Conservation (phyloP, 2,797 vertebrate species). For the Diplodus puntazzo region DNA sequence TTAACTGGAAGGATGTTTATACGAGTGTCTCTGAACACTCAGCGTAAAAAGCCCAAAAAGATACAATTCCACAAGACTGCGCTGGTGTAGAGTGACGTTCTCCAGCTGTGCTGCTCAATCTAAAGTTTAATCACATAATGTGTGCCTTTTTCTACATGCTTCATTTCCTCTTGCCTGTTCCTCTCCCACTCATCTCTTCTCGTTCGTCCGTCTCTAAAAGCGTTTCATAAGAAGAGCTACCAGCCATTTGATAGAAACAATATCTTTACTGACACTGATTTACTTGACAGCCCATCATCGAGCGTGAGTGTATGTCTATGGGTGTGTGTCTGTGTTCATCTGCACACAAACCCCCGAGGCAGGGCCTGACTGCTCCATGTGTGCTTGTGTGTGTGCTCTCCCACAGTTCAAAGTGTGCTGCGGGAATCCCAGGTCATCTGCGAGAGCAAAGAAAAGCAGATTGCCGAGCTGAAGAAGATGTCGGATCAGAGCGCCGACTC, state of each 20-base stretch:
- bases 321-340: conserved; percentile 24
- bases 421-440: conserved; percentile 93
- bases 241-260: conserved; percentile 39
- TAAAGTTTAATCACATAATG: conserved; percentile 43
- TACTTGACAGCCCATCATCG: conserved; percentile 48
- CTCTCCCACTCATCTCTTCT: not conserved
- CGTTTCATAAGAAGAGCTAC: conserved; percentile 16
- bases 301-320: conserved; percentile 15
- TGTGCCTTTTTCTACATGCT: conserved; percentile 14
- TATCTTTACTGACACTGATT: conserved; percentile 58
- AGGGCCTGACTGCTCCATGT: conserved; percentile 54
- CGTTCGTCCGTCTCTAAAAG: conserved; percentile 25
- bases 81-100: conserved; percentile 64
- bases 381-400: conserved; percentile 34
- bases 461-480: conserved; percentile 93
- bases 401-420: conserved; percentile 93
- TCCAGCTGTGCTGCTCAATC: conserved; percentile 74
- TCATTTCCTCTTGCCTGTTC: conserved; percentile 3
- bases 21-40: conserved; percentile 75
- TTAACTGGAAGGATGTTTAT: conserved; percentile 75
- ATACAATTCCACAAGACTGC: conserved; percentile 39
- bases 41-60: conserved; percentile 60
- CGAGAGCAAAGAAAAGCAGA: conserved; percentile 95
- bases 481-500: conserved; percentile 91
- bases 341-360: conserved; percentile 58